Evolutionary conservation across 2,888 invertebrate species (phyloP).

Genomic region (Sesia apiformis): DNA sequence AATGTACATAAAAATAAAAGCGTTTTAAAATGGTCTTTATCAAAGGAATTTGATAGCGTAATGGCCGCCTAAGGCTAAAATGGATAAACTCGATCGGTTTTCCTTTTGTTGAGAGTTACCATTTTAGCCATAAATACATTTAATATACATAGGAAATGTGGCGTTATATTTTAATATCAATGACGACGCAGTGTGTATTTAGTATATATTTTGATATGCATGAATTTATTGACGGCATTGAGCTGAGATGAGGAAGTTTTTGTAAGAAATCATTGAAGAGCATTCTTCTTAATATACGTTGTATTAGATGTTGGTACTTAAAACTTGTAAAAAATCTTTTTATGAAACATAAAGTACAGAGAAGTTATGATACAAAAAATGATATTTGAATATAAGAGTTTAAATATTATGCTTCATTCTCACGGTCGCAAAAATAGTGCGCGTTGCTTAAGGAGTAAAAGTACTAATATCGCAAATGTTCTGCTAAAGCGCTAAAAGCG

Average conservation of each 20-base stretch:
- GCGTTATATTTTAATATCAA: slow-evolving; percentile 45
- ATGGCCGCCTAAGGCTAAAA: too few relatives aligned
- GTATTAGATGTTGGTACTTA: slow-evolving; percentile 58
- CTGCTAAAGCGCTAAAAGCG: too few relatives aligned
- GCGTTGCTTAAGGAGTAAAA: too few relatives aligned
- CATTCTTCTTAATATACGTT: slow-evolving; percentile 10
- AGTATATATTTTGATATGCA: slow-evolving; percentile 69
- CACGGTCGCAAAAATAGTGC: too few relatives aligned
- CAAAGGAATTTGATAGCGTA: too few relatives aligned
- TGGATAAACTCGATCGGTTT: too few relatives aligned
- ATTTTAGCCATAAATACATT: too few relatives aligned
- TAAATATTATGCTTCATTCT: slow-evolving; percentile 26
- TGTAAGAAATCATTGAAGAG: neutral
- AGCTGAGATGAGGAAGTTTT: neutral
- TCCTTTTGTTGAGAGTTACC: too few relatives aligned
- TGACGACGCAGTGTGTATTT: slow-evolving; percentile 28
- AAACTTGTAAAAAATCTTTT: slow-evolving; percentile 40
- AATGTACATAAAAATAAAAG: too few relatives aligned
- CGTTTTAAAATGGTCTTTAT: too few relatives aligned
- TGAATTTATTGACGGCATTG: slow-evolving; percentile 49
- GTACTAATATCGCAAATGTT: too few relatives aligned
- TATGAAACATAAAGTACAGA: slow-evolving; percentile 31
- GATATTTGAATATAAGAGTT: slow-evolving; percentile 43
- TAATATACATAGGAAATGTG: slow-evolving; percentile 19
- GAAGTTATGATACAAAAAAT: slow-evolving; percentile 32